Conservation (phyloP, 1,140 invertebrate genomes). For the Grapholita molesta region DNA sequence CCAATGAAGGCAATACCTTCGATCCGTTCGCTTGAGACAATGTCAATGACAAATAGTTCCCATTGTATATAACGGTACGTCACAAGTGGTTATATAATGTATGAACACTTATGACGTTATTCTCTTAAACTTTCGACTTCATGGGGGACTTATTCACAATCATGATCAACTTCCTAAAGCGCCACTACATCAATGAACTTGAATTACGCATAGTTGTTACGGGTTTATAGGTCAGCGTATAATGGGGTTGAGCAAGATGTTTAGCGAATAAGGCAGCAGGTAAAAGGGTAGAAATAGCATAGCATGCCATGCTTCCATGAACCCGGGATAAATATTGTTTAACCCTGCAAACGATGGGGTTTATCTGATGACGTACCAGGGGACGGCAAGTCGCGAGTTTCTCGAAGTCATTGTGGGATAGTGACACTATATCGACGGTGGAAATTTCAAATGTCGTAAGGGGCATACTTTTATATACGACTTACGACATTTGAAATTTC, state of each 20-base stretch:
- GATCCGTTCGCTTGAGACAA: background rate
- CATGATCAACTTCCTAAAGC: background rate
- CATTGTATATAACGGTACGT: background rate
- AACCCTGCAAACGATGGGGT: constrained; percentile 32
- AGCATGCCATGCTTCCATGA: constrained; percentile 31
- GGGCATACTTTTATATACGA: no score
- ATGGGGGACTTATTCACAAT: background rate
- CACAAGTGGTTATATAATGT: background rate
- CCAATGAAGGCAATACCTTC: background rate
- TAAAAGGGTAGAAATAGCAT: constrained; percentile 38
- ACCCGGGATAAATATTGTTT: constrained; percentile 45
- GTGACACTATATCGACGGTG: no score
- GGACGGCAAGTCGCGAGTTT: constrained; percentile 20
- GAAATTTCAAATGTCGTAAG: no score
- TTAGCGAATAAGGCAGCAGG: background rate
- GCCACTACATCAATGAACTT: background rate
- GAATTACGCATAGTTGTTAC: background rate
- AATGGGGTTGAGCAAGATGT: background rate
- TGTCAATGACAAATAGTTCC: constrained; percentile 11
- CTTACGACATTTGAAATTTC: no score
- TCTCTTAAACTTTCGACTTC: background rate
- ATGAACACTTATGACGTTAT: background rate
- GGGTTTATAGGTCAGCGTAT: background rate
- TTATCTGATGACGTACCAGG: constrained; percentile 23
- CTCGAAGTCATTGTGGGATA: background rate